Conservation (phyloP, 2,797 vertebrate species). For the Coregonus sp. region DNA sequence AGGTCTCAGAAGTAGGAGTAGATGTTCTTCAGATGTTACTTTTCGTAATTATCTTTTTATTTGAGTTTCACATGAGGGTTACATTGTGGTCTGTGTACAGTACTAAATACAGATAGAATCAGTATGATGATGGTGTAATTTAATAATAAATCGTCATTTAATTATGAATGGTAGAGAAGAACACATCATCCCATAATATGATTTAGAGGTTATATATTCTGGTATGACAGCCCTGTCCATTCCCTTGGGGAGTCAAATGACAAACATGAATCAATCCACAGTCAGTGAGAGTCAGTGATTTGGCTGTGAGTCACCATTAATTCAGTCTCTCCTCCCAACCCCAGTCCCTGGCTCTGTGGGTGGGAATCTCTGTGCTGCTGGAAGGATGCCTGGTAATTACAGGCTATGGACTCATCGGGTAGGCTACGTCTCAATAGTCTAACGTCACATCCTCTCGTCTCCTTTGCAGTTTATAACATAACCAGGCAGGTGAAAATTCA, state of each 20-base stretch:
- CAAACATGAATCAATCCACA: conserved; percentile 50
- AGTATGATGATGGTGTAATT: no score
- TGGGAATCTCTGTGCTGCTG: background rate
- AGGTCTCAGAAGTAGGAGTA: background rate
- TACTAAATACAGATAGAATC: background rate
- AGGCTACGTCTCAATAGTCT: background rate
- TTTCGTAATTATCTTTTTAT: background rate
- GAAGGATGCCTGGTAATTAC: background rate
- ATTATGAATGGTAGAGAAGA: background rate
- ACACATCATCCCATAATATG: background rate
- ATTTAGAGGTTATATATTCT: conserved; percentile 25
- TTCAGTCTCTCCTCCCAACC: conserved; percentile 38
- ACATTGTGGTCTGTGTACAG: no score
- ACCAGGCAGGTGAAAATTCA: no score
- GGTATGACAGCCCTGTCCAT: conserved; percentile 37
- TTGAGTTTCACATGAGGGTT: background rate
- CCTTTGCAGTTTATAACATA: background rate
- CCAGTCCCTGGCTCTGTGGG: background rate
- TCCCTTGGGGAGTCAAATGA: conserved; percentile 47
- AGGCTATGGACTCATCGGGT: background rate
- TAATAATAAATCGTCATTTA: background rate
- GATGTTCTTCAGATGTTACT: background rate
- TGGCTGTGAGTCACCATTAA: conserved; percentile 35
- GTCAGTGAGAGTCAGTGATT: conserved; percentile 39
- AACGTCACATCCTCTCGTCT: background rate